Evolutionary conservation across 1,140 invertebrate genomes (phyloP).

Genomic region (Tetramorium alpestre): DNA sequence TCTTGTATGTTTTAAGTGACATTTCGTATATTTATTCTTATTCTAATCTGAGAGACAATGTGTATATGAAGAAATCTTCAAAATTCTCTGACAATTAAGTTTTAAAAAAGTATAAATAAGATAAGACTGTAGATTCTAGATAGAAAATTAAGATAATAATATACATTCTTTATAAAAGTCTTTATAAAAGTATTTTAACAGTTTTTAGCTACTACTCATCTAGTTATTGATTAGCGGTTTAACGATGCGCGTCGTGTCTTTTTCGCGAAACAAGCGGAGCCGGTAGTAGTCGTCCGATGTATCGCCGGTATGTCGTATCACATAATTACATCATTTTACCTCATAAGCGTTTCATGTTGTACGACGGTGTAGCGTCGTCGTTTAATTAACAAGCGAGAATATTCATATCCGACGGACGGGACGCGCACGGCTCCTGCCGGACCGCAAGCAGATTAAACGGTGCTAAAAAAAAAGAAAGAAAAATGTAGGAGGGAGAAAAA

Average conservation of each 20-base stretch:
- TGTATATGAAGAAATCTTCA: not conserved
- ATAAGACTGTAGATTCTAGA: not conserved
- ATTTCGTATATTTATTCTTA: slow-evolving; percentile 16
- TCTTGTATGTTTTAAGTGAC: slow-evolving; percentile 38
- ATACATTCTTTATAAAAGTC: not conserved
- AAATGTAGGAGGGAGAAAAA: not conserved
- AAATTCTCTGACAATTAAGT: not conserved
- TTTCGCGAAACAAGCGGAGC: not conserved
- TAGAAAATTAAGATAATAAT: not conserved
- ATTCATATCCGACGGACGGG: slow-evolving; percentile 48
- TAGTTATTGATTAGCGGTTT: not conserved
- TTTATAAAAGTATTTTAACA: not conserved
- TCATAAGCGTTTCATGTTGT: slow-evolving; percentile 46
- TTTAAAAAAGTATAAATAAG: not conserved
- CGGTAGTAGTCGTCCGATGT: not conserved
- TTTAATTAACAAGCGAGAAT: slow-evolving; percentile 58
- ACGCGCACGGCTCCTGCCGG: slow-evolving; percentile 18
- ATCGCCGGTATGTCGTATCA: slow-evolving; percentile 2
- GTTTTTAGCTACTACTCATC: not conserved
- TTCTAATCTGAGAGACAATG: not conserved
- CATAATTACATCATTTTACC: slow-evolving; percentile 56
- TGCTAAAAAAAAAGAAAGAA: slow-evolving; percentile 33
- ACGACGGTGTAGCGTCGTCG: slow-evolving; percentile 13
- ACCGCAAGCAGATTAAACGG: slow-evolving; percentile 54
- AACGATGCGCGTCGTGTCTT: not conserved